Evolutionary conservation across 2,888 invertebrate genomes (phyloP).

Genomic region (Drosophila incognita): DNA sequence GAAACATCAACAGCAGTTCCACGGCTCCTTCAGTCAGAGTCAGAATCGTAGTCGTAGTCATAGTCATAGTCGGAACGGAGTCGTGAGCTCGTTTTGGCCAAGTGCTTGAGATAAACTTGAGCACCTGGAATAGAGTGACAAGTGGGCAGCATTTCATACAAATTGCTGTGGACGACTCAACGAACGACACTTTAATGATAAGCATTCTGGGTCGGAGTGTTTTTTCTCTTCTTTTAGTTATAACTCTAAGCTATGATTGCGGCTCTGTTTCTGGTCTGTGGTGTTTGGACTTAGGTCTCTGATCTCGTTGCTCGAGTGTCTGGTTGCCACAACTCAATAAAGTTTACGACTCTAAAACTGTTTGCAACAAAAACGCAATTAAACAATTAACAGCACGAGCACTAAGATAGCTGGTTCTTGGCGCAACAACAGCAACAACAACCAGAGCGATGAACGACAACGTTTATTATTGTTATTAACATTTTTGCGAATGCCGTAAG

Average conservation of each 20-base stretch:
- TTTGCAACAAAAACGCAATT: slow-evolving; percentile 80
- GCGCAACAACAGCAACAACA: slow-evolving; percentile 28
- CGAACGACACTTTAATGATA: slow-evolving; percentile 79
- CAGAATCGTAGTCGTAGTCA: slow-evolving; percentile 10
- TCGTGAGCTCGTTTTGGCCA: slow-evolving; percentile 64
- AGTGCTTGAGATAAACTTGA: slow-evolving; percentile 77
- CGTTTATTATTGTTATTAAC: slow-evolving; percentile 81
- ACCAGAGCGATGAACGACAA: slow-evolving; percentile 33
- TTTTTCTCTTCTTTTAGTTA: slow-evolving; percentile 8
- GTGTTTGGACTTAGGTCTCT: neutral
- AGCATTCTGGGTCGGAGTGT: slow-evolving; percentile 54
- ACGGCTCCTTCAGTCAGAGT: slow-evolving; percentile 10
- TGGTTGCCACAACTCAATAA: slow-evolving; percentile 74
- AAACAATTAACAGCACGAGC: slow-evolving; percentile 79
- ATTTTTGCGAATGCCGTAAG: slow-evolving; percentile 74
- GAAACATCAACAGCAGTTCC: slow-evolving; percentile 4
- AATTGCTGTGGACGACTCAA: slow-evolving; percentile 69
- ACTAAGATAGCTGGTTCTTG: slow-evolving; percentile 26
- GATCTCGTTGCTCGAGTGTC: slow-evolving; percentile 15
- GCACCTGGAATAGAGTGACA: slow-evolving; percentile 80
- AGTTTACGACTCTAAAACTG: slow-evolving; percentile 74
- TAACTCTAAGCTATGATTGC: slow-evolving; percentile 14
- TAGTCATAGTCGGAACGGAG: slow-evolving; percentile 21
- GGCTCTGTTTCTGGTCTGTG: neutral
- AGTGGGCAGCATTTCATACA: slow-evolving; percentile 80